Evolutionary conservation across 2,888 invertebrate genomes (phyloP).

Genomic region (Aphidoletes aphidimyza): DNA sequence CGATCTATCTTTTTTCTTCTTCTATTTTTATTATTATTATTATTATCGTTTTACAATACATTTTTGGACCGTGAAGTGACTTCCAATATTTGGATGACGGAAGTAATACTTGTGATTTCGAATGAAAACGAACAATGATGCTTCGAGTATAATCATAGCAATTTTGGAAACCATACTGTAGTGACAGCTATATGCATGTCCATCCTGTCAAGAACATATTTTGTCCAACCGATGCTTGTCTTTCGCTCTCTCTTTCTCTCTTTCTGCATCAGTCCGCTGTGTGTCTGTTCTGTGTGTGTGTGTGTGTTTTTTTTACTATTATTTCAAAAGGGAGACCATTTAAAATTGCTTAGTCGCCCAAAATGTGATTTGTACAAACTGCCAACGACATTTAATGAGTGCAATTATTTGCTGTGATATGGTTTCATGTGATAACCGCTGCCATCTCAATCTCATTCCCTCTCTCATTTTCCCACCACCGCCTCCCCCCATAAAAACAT

Average conservation of each 20-base stretch:
- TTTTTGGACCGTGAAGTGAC: neutral
- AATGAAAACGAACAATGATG: neutral
- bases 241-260: neutral
- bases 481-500: too few relatives aligned
- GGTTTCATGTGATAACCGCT: neutral
- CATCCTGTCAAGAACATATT: conserved; percentile 11
- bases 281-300: neutral
- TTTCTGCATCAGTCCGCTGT: neutral
- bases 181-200: conserved; percentile 14
- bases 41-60: neutral
- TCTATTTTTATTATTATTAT: too few relatives aligned
- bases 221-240: neutral
- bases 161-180: neutral
- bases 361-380: conserved; percentile 34
- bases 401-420: conserved; percentile 20
- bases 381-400: conserved; percentile 43
- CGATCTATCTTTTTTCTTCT: too few relatives aligned
- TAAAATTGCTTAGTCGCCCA: neutral
- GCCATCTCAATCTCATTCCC: neutral
- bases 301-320: neutral
- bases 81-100: neutral
- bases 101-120: conserved; percentile 14
- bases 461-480: neutral
- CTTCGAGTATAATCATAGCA: neutral
- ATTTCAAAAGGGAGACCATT: neutral